phyloP scores from a whole-genome alignment of 2,888 invertebrate genomes.

The Lepidochitona cinerea region DNA sequence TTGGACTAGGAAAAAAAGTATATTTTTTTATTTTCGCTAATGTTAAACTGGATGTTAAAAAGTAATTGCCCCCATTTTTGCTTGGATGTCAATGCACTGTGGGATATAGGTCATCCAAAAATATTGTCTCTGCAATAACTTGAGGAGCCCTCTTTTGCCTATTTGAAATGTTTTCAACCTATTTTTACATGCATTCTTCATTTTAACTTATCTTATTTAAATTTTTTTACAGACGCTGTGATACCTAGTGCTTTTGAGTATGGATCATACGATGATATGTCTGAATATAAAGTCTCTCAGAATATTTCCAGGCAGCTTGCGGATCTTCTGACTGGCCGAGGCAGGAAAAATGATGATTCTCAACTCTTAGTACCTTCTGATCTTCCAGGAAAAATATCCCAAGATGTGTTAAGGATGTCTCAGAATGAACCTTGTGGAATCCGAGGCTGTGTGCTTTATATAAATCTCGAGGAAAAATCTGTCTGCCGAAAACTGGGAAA shows the following conservation, averaged over 20 bases:
- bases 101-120: too few species aligned
- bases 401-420: constrained; percentile 85
- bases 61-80: too few species aligned
- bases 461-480: constrained; percentile 79
- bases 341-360: constrained; percentile 84
- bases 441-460: constrained; percentile 85
- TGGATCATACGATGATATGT: constrained; percentile 37
- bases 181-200: too few species aligned
- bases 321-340: constrained; percentile 84
- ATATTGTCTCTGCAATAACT: too few species aligned
- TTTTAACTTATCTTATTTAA: too few species aligned
- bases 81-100: too few species aligned
- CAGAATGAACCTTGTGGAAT: constrained; percentile 93
- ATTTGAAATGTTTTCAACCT: too few species aligned
- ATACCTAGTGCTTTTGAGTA: constrained; percentile 28
- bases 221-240: too few species aligned
- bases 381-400: constrained; percentile 83
- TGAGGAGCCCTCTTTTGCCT: too few species aligned
- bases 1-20: too few species aligned
- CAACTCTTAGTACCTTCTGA: constrained; percentile 89
- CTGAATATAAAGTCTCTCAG: constrained; percentile 66
- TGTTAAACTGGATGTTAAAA: too few species aligned
- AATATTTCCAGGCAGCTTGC: constrained; percentile 84
- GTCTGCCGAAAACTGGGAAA: constrained; percentile 80
- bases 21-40: too few species aligned